Evolutionary conservation across 2,113 vertebrate species (phyloP).

Genomic region (Callocephalon fimbriatum): DNA sequence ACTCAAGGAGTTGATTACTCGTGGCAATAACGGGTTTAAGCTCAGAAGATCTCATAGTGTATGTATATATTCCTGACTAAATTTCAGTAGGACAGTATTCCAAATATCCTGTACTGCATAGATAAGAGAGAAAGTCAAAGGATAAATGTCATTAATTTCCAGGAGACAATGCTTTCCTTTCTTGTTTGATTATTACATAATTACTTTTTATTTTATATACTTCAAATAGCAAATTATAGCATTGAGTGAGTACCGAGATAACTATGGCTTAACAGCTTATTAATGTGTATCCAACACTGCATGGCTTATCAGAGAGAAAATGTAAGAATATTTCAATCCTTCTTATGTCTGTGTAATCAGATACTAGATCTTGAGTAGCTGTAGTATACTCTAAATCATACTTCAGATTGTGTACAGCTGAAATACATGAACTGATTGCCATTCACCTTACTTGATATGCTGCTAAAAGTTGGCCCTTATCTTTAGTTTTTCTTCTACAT

Average conservation of each 20-base stretch:
- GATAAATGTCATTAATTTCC: background rate
- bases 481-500: background rate
- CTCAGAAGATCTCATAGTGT: background rate
- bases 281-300: background rate
- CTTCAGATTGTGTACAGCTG: background rate
- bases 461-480: background rate
- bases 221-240: background rate
- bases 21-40: background rate
- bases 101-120: background rate
- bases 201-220: background rate
- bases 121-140: constrained; percentile 8
- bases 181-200: background rate
- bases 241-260: background rate
- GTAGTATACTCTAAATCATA: background rate
- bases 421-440: background rate
- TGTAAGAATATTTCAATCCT: background rate
- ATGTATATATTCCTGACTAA: background rate
- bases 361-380: background rate
- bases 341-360: background rate
- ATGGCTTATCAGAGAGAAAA: background rate
- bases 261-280: background rate
- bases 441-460: background rate
- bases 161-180: background rate
- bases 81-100: background rate
- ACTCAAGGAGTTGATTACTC: background rate